A percentile compares a stretch with the other conserved stretches of the same genome.
Evolutionary conservation across 2,113 vertebrate genomes (phyloP).

Genomic region (Dunckerocampus dactyliophorus): DNA sequence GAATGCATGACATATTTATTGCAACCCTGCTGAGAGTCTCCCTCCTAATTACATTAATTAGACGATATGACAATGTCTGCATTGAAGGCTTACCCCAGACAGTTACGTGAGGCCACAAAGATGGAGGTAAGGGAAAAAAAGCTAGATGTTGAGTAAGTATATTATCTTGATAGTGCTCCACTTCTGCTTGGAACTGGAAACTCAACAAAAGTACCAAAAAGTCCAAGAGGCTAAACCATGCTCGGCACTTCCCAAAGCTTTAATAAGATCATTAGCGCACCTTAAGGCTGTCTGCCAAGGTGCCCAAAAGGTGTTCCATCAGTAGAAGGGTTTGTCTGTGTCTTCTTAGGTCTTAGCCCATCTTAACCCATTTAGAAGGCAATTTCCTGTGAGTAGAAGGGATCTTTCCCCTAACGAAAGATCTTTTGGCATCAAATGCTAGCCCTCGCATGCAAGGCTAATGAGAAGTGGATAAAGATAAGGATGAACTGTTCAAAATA

Average conservation of each 20-base stretch:
- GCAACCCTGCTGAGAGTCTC: constrained; percentile 58
- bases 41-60: constrained; percentile 66
- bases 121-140: background rate
- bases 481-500: constrained; percentile 57
- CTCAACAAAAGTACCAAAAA: constrained; percentile 52
- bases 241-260: constrained; percentile 46
- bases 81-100: background rate
- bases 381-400: constrained; percentile 64
- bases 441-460: constrained; percentile 52
- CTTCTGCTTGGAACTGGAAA: constrained; percentile 44
- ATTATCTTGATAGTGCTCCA: constrained; percentile 7
- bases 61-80: constrained; percentile 55
- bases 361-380: constrained; percentile 71
- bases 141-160: background rate
- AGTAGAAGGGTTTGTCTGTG: constrained; percentile 63
- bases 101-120: background rate
- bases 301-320: constrained; percentile 64
- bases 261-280: constrained; percentile 66
- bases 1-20: constrained; percentile 44
- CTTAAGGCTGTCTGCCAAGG: constrained; percentile 44
- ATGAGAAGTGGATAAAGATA: constrained; percentile 61
- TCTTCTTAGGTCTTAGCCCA: constrained; percentile 67
- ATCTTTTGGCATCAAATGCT: constrained; percentile 60
- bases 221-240: constrained; percentile 42
- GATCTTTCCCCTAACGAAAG: constrained; percentile 60